Evolutionary conservation across 2,113 vertebrate species (phyloP).

Genomic region (Sisor rabdophorus): DNA sequence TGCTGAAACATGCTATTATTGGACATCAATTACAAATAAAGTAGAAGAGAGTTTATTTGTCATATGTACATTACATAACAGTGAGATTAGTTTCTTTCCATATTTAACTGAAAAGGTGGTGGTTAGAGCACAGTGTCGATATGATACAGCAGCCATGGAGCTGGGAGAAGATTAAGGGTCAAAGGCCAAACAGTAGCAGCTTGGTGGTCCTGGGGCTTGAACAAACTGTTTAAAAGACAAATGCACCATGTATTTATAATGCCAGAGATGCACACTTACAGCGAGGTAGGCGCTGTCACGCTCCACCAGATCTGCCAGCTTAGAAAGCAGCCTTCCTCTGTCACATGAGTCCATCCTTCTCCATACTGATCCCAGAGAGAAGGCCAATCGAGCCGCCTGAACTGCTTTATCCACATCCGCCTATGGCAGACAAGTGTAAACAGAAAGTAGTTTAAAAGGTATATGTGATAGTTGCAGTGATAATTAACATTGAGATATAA

Average conservation of each 20-base stretch:
- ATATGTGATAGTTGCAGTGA: background rate
- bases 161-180: too few relatives aligned
- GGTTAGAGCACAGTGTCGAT: too few relatives aligned
- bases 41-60: too few relatives aligned
- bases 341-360: slow-evolving; percentile 95
- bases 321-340: slow-evolving; percentile 85
- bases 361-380: slow-evolving; percentile 90
- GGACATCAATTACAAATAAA: background rate
- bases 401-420: slow-evolving; percentile 92
- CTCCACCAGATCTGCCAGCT: slow-evolving; percentile 92
- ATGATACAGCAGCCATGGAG: too few relatives aligned
- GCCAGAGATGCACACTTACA: slow-evolving; percentile 66
- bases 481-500: background rate
- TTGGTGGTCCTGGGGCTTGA: too few relatives aligned
- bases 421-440: slow-evolving; percentile 59
- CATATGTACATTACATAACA: too few relatives aligned
- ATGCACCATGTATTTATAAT: background rate
- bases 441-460: background rate
- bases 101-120: too few relatives aligned
- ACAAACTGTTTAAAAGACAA: too few relatives aligned
- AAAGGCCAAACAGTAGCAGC: too few relatives aligned
- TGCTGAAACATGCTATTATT: background rate
- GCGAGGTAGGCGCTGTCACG: slow-evolving; percentile 87
- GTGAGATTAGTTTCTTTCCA: too few relatives aligned
- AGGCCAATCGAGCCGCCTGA: slow-evolving; percentile 87